Evolutionary conservation across 2,113 vertebrate species (phyloP).

Genomic region (Aplodontia rufa): DNA sequence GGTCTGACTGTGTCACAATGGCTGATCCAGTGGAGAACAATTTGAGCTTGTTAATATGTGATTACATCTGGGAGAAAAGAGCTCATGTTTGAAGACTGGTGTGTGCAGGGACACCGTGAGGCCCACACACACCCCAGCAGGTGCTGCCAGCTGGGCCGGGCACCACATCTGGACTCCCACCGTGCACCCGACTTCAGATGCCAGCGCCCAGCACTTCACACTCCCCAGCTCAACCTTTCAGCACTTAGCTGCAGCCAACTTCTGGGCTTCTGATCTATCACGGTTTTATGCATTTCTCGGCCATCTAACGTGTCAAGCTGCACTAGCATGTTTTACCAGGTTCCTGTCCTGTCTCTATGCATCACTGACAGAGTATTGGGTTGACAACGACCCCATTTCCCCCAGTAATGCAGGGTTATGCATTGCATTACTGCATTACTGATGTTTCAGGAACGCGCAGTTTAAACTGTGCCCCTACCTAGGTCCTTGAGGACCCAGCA

Average conservation of each 20-base stretch:
- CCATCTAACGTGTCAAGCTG: background rate
- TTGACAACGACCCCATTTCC: background rate
- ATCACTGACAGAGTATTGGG: background rate
- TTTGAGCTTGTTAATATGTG: background rate
- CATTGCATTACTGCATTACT: too few species aligned
- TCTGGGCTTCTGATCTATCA: fast-evolving
- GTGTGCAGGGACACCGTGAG: background rate
- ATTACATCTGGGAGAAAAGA: fast-evolving
- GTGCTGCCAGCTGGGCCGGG: too few species aligned
- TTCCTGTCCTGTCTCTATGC: background rate
- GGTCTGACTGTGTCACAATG: fast-evolving
- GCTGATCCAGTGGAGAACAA: fast-evolving
- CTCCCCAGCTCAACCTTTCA: background rate
- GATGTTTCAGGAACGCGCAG: background rate
- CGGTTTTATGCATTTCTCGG: background rate
- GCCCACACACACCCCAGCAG: background rate
- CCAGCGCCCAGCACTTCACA: fast-evolving
- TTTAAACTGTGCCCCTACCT: background rate
- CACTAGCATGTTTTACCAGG: background rate
- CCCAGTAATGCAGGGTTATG: background rate
- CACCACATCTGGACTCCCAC: fast-evolving
- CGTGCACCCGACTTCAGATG: background rate
- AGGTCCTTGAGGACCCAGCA: background rate
- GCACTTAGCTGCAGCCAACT: fast-evolving
- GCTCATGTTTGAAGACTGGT: fast-evolving